phyloP scores from a whole-genome alignment of 2,888 invertebrate species.

The Luperina testacea region DNA sequence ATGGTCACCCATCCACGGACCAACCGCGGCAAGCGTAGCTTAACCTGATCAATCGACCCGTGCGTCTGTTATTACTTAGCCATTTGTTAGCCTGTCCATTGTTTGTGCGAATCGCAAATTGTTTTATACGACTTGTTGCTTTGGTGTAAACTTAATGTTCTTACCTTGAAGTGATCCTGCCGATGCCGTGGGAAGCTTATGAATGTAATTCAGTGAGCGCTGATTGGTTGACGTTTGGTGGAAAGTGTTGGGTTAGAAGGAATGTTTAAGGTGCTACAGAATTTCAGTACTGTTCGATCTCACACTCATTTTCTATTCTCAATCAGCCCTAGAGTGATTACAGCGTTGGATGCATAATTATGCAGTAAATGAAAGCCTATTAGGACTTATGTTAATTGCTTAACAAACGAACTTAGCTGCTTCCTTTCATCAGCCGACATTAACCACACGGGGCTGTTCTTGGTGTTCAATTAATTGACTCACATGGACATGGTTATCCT shows the following conservation, averaged over 20 bases:
- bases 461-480: conserved; percentile 17
- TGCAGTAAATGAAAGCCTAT: conserved; percentile 1
- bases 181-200: neutral
- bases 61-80: too few species aligned
- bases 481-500: neutral
- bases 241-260: neutral
- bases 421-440: conserved; percentile 35
- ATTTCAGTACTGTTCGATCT: neutral
- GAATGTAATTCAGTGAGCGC: neutral
- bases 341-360: conserved; percentile 8
- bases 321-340: neutral
- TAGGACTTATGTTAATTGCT: conserved; percentile 31
- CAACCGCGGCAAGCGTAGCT: too few species aligned
- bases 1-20: too few species aligned
- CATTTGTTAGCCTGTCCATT: conserved; percentile 11
- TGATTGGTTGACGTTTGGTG: neutral
- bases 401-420: conserved; percentile 1
- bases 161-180: neutral
- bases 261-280: neutral
- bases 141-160: neutral
- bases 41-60: too few species aligned
- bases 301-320: neutral
- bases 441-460: neutral
- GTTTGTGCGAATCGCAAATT: conserved; percentile 1
- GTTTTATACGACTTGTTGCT: neutral